Conservation (phyloP, 2,113 vertebrate species). For the Scomber scombrus region DNA sequence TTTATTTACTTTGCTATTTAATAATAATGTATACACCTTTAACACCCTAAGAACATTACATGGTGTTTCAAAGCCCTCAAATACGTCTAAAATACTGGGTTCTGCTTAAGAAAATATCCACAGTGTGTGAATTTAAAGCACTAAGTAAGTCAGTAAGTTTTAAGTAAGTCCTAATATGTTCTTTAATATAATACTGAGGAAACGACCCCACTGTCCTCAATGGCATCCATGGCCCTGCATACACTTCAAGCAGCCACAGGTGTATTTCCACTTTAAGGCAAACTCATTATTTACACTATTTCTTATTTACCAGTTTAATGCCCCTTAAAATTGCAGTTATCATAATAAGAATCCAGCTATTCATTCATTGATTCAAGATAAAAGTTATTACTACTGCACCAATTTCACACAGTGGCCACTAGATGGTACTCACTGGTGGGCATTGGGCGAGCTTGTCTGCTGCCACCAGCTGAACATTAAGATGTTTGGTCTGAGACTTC, state of each 20-base stretch:
- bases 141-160: too few relatives aligned
- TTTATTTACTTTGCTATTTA: neutral
- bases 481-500: slow-evolving; percentile 98
- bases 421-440: slow-evolving; percentile 89
- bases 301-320: neutral
- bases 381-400: neutral
- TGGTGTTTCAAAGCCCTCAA: neutral
- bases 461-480: slow-evolving; percentile 98
- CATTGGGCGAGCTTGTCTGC: slow-evolving; percentile 98
- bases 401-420: slow-evolving; percentile 29
- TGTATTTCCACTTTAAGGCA: too few relatives aligned
- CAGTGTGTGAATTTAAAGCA: neutral
- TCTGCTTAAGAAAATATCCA: neutral
- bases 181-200: neutral
- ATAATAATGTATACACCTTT: too few relatives aligned
- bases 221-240: neutral
- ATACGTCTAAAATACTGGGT: neutral
- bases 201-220: neutral
- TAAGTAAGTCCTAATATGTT: too few relatives aligned
- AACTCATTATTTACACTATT: neutral
- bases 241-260: neutral
- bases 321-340: too few relatives aligned
- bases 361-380: neutral
- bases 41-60: neutral
- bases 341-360: neutral